Percentiles rank a stretch among this genome's conserved stretches.
These are phyloP conservation scores for Acleris emargana DNA, from an alignment of 2,888 invertebrate genomes.

Conservation along the genomic window DNA sequence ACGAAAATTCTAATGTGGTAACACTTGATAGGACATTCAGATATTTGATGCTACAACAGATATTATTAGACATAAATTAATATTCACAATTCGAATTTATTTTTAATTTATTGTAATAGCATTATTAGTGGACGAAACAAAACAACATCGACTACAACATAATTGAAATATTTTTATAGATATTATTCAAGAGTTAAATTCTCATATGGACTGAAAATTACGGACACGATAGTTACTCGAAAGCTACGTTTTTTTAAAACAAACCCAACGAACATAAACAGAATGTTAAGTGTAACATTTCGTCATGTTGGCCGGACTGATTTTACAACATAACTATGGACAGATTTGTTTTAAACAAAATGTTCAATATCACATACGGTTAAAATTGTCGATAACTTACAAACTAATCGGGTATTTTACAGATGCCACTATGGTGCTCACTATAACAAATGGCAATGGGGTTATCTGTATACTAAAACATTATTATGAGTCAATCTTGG, in stretches of 20 bases:
- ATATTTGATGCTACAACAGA: slow-evolving; percentile 30
- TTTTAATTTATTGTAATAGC: slow-evolving; percentile 18
- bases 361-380: slow-evolving; percentile 66
- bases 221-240: slow-evolving; percentile 14
- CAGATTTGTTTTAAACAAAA: slow-evolving; percentile 70
- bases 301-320: slow-evolving; percentile 11
- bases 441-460: slow-evolving; percentile 37
- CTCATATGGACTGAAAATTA: slow-evolving; percentile 30
- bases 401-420: slow-evolving; percentile 32
- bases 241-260: slow-evolving; percentile 7
- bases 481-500: slow-evolving; percentile 3
- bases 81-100: slow-evolving; percentile 38
- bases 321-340: slow-evolving; percentile 55
- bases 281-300: slow-evolving; percentile 10
- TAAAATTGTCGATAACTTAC: slow-evolving; percentile 40
- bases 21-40: slow-evolving; percentile 42
- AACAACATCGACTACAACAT: slow-evolving; percentile 11
- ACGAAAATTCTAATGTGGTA: slow-evolving; percentile 44
- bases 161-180: slow-evolving; percentile 22
- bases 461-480: slow-evolving; percentile 13
- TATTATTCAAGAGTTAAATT: slow-evolving; percentile 22
- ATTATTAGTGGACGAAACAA: slow-evolving; percentile 29
- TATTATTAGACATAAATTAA: slow-evolving; percentile 32
- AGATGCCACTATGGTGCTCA: slow-evolving; percentile 26
- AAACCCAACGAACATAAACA: slow-evolving; percentile 16